Base-by-base conservation (phyloP, 2,797 vertebrate species). In the Siniperca obscura region DNA sequence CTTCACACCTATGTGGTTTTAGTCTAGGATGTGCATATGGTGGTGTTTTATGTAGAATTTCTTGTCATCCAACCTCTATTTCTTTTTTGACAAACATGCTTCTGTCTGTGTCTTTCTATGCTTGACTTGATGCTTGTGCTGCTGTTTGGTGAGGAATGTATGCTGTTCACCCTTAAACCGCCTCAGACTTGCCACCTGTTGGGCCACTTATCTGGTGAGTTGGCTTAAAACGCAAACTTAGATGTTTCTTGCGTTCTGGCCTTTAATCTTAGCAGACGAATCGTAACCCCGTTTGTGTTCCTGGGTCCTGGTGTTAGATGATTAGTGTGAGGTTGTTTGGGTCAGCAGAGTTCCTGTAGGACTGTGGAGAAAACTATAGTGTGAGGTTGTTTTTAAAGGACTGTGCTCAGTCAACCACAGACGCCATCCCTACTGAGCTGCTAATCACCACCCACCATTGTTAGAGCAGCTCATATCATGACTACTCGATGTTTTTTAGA, bases 1-100 rank as follows among this genome's bases (percentile, higher is more conserved):
- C 66, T 67, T 90, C 82, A 87, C 89, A 92, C 88, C 88, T 87
- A 30, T 83, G 74, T 85, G 86, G 56, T 59, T 86, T 74, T 30
- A 72, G 70, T 60, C 46, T 9, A 21, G 50, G 60, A 76, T 80
- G 76, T 90, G 52, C 87, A 89, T 78, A 87, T 90, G 85, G 64
- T 81, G 60, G 67, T 70, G 50, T 30, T 76, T 62, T 9, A n/a
- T 65, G 62, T 56, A 1, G 38, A 8, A 21, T 78, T 56, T 56
- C 2, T n/a, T 21, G 19, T 52, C 25, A n/a, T 46, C 30, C 7
- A 22, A 7, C 36, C 34, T 16, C 21, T 44, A 16, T 16, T 14
- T 70, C 21, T 11, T n/a, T 64, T 44, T 22, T 40, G 5, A 46
- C 30, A 27, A 12, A 6, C 4, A 69, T 21, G 10, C 40, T n/a